These are phyloP conservation scores for Steromphala cineraria DNA, from an alignment of 2,888 invertebrate species.

Conservation along the genomic window DNA sequence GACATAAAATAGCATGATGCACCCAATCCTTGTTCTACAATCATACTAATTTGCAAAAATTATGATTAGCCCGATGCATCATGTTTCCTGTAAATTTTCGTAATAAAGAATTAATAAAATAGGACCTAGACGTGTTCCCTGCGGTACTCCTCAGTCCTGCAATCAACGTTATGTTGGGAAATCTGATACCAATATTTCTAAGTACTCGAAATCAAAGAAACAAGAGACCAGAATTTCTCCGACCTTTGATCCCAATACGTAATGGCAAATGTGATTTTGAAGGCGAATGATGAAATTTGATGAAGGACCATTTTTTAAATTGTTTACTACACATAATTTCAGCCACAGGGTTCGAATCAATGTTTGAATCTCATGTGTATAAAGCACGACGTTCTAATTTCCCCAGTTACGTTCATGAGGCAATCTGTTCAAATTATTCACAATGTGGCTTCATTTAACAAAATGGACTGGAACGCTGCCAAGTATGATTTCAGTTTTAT, in stretches of 20 bases:
- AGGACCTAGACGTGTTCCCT: not conserved
- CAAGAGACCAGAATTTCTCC: not conserved
- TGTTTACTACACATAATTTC: too few relatives aligned
- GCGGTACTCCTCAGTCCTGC: not conserved
- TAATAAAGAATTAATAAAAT: not conserved
- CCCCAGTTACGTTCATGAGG: too few relatives aligned
- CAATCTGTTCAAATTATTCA: too few relatives aligned
- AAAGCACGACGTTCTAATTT: too few relatives aligned
- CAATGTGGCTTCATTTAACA: too few relatives aligned
- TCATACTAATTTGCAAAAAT: not conserved
- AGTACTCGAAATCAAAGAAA: not conserved
- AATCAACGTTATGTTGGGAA: not conserved
- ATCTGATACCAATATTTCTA: not conserved
- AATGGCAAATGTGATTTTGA: too few relatives aligned
- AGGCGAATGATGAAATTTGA: too few relatives aligned
- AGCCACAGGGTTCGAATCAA: too few relatives aligned
- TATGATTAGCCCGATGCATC: not conserved
- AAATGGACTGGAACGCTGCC: too few relatives aligned
- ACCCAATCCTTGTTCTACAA: conserved; percentile 1
- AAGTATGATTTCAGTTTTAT: too few relatives aligned
- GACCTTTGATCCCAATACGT: not conserved
- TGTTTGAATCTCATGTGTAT: too few relatives aligned
- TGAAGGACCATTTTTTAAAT: too few relatives aligned
- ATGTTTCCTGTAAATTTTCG: not conserved
- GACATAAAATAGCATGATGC: not conserved